phyloP scores from a whole-genome alignment of 2,888 invertebrate genomes.

The Eupeodes latifasciatus region DNA sequence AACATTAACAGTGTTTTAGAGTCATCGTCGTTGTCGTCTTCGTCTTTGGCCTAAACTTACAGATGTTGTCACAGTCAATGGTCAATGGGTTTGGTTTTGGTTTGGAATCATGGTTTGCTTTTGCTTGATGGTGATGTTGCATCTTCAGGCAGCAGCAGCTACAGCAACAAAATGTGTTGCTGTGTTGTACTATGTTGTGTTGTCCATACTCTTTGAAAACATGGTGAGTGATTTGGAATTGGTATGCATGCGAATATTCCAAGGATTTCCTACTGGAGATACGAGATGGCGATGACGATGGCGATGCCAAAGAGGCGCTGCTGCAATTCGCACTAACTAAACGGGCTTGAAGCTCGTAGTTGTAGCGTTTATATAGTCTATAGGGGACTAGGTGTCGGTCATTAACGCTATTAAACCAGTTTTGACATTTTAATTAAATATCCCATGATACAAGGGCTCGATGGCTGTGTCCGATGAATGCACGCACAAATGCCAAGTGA shows the following conservation, averaged over 20 bases:
- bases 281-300: neutral
- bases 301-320: neutral
- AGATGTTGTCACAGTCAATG: slow-evolving; percentile 74
- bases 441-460: slow-evolving; percentile 55
- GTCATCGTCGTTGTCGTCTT: slow-evolving; percentile 59
- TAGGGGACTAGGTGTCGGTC: slow-evolving; percentile 80
- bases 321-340: neutral
- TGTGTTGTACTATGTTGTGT: neutral
- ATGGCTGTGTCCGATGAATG: slow-evolving; percentile 50
- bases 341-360: neutral
- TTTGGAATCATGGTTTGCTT: neutral
- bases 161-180: no score
- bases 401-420: slow-evolving; percentile 84
- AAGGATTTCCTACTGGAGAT: slow-evolving; percentile 70
- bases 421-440: slow-evolving; percentile 84
- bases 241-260: slow-evolving; percentile 70
- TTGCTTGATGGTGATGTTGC: neutral
- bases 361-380: neutral
- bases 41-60: slow-evolving; percentile 68
- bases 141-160: neutral
- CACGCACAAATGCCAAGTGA: slow-evolving; percentile 67
- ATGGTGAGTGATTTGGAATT: slow-evolving; percentile 57
- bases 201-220: slow-evolving; percentile 48
- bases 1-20: slow-evolving; percentile 75
- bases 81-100: slow-evolving; percentile 59